Conservation (phyloP, 2,113 vertebrate genomes). For the Silurus glanis region DNA sequence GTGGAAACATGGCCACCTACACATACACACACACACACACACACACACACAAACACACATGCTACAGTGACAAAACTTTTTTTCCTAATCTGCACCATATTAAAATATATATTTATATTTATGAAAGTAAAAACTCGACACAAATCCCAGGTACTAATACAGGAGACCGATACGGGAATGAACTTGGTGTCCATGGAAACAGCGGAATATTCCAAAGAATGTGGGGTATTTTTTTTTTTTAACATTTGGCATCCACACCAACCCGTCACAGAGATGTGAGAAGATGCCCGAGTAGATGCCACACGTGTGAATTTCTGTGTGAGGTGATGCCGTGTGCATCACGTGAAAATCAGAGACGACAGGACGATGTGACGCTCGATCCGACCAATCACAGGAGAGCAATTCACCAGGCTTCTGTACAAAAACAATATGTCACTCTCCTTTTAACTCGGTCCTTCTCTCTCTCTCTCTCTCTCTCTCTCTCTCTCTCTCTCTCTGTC, state of each 20-base stretch:
- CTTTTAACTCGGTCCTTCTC: too few species aligned
- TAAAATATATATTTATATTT: background rate
- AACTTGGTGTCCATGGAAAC: conserved; percentile 17
- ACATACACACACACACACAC: background rate
- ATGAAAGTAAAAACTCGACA: background rate
- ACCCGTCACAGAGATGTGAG: background rate
- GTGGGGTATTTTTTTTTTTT: background rate
- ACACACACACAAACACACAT: background rate
- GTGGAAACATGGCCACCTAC: background rate
- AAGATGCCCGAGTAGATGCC: background rate
- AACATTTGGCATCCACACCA: background rate
- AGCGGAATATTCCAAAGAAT: background rate
- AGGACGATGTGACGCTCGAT: background rate
- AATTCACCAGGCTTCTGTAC: too few species aligned
- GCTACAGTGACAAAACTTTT: too few species aligned
- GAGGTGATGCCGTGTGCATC: background rate
- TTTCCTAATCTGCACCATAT: background rate
- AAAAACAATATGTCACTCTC: background rate
- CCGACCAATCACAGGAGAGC: background rate
- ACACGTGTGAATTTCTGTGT: background rate
- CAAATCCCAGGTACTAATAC: background rate
- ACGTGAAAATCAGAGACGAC: background rate
- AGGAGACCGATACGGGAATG: background rate
- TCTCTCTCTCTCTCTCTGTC: background rate
- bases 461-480: background rate